Evolutionary conservation across 2,797 vertebrate genomes (phyloP).

Genomic region (Pseudomugil tenellus): DNA sequence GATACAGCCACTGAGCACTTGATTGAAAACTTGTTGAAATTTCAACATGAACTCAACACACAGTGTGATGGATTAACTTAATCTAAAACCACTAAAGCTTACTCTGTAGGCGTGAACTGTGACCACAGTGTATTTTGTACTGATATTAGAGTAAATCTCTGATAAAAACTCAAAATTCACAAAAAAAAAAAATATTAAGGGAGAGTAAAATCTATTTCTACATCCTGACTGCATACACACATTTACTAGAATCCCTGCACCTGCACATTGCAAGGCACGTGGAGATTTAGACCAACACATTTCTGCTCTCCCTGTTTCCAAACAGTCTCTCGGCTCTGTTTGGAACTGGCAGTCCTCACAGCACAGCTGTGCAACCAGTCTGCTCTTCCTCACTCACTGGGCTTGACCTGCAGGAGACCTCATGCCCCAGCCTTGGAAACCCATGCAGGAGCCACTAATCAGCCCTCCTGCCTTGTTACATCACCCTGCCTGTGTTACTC

Average conservation of each 20-base stretch:
- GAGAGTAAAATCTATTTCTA: not conserved
- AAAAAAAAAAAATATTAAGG: not conserved
- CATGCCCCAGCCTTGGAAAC: not conserved
- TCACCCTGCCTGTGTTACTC: slow-evolving; percentile 15
- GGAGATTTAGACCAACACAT: slow-evolving; percentile 36
- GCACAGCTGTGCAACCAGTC: slow-evolving; percentile 27
- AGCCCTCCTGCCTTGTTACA: slow-evolving; percentile 23
- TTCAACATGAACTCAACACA: slow-evolving; percentile 28
- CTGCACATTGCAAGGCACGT: not conserved
- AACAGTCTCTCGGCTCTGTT: slow-evolving; percentile 19
- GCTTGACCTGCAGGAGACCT: slow-evolving; percentile 28
- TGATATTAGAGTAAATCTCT: slow-evolving; percentile 5
- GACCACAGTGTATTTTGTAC: slow-evolving; percentile 2
- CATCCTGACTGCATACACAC: not conserved
- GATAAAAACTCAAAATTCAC: not conserved
- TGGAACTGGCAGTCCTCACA: slow-evolving; percentile 11
- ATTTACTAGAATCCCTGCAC: not conserved
- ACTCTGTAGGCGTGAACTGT: slow-evolving; percentile 16
- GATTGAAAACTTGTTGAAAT: slow-evolving; percentile 51
- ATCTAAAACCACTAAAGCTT: slow-evolving; percentile 34
- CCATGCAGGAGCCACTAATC: slow-evolving; percentile 24
- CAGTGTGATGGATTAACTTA: slow-evolving; percentile 53
- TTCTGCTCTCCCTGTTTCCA: slow-evolving; percentile 9
- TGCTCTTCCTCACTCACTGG: slow-evolving; percentile 21
- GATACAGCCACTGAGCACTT: slow-evolving; percentile 41